These are phyloP conservation scores for Eueremaeus valkanovi DNA, from an alignment of 2,888 invertebrate genomes.

Conservation along the genomic window DNA sequence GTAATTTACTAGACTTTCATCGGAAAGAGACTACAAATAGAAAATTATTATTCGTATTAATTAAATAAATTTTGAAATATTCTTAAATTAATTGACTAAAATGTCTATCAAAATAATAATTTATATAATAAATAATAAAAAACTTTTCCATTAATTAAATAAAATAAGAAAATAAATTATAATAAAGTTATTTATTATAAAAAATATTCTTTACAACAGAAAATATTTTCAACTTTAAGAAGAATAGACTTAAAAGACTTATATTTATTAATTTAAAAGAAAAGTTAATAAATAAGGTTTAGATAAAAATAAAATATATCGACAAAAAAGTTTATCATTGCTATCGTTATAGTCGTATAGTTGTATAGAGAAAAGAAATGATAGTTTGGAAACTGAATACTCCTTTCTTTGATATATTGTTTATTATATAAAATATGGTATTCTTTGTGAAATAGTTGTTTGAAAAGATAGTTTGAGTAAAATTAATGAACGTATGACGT, in stretches of 20 bases:
- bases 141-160: too few species aligned
- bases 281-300: too few species aligned
- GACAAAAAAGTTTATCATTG: not conserved
- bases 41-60: not conserved
- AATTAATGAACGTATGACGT: constrained; percentile 10
- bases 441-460: constrained; percentile 1
- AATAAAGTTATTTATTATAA: too few species aligned
- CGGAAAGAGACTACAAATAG: not conserved
- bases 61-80: not conserved
- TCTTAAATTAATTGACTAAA: not conserved
- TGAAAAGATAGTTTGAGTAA: constrained; percentile 15
- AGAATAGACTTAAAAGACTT: too few species aligned
- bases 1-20: not conserved
- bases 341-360: not conserved
- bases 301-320: not conserved
- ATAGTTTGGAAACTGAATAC: not conserved
- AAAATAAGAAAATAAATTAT: too few species aligned
- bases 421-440: constrained; percentile 13
- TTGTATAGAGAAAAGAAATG: not conserved
- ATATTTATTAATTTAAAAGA: too few species aligned
- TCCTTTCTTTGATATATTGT: not conserved
- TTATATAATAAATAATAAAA: too few species aligned
- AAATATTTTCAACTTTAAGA: too few species aligned
- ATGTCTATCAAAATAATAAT: not conserved
- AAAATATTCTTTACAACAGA: too few species aligned